phyloP scores from a whole-genome alignment of 2,888 invertebrate species.

The Mimachlamys varia region DNA sequence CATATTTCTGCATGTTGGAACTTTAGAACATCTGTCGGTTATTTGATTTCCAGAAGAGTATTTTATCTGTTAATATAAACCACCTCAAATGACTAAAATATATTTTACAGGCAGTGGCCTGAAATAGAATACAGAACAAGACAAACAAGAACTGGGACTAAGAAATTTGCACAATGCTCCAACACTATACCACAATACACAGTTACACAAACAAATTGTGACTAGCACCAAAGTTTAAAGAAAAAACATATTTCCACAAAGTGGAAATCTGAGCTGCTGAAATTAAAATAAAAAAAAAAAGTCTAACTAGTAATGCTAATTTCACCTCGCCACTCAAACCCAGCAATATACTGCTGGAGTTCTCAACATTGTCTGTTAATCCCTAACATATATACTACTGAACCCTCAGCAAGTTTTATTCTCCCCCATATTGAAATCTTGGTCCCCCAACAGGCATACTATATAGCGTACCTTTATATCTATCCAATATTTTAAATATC shows the following conservation, averaged over 20 bases:
- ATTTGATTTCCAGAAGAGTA: too few relatives aligned
- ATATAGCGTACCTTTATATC: neutral
- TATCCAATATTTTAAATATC: neutral
- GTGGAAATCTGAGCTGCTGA: slow-evolving; percentile 31
- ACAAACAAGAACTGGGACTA: slow-evolving; percentile 8
- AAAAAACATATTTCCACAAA: slow-evolving; percentile 6
- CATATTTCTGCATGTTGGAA: too few relatives aligned
- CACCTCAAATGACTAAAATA: neutral
- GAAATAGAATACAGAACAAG: neutral
- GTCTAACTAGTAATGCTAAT: slow-evolving; percentile 31
- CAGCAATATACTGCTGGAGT: neutral
- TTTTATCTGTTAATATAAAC: neutral
- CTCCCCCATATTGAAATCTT: neutral
- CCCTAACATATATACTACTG: neutral
- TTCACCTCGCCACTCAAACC: neutral
- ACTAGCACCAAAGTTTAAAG: slow-evolving; percentile 28
- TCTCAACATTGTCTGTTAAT: neutral
- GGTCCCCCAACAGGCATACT: slow-evolving; percentile 5
- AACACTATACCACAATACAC: neutral
- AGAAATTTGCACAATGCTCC: neutral
- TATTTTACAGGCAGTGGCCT: neutral
- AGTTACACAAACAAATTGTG: slow-evolving; percentile 13
- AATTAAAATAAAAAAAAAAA: neutral
- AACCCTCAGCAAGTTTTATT: neutral
- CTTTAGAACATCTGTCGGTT: too few relatives aligned